phyloP scores from a whole-genome alignment of 2,113 vertebrate genomes.

The Galemys pyrenaicus region DNA sequence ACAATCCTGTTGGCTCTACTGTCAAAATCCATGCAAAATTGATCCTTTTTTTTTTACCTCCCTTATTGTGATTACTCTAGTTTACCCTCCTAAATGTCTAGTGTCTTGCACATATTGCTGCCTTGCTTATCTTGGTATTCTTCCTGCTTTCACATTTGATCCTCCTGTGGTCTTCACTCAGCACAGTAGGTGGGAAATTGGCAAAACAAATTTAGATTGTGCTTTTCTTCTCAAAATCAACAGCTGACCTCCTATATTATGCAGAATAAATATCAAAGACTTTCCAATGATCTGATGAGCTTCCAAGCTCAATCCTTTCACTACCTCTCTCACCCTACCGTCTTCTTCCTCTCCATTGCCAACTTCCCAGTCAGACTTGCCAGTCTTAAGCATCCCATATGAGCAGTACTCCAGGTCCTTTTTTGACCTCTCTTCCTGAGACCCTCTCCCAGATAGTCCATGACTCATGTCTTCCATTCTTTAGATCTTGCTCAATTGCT shows the following conservation, averaged over 20 bases:
- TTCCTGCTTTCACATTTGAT: neutral
- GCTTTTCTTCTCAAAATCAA: neutral
- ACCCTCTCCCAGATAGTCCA: neutral
- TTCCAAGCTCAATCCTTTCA: neutral
- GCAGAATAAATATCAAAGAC: neutral
- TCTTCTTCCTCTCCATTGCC: neutral
- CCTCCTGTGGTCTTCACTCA: neutral
- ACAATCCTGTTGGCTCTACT: neutral
- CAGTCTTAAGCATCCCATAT: neutral
- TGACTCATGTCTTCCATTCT: neutral
- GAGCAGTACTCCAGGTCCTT: neutral
- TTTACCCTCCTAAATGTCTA: neutral
- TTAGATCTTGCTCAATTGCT: neutral
- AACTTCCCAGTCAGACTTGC: neutral
- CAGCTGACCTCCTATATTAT: neutral
- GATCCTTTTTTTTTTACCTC: neutral
- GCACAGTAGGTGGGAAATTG: neutral
- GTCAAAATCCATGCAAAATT: neutral
- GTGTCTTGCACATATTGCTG: neutral
- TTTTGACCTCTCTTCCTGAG: neutral
- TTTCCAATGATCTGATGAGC: neutral
- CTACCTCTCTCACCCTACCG: neutral
- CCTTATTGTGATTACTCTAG: neutral
- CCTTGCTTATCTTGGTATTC: neutral
- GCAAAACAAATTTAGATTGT: neutral